These are phyloP conservation scores for Lepilemur ruficaudatus DNA, from an alignment of 2,797 vertebrate genomes.

Conservation along the genomic window DNA sequence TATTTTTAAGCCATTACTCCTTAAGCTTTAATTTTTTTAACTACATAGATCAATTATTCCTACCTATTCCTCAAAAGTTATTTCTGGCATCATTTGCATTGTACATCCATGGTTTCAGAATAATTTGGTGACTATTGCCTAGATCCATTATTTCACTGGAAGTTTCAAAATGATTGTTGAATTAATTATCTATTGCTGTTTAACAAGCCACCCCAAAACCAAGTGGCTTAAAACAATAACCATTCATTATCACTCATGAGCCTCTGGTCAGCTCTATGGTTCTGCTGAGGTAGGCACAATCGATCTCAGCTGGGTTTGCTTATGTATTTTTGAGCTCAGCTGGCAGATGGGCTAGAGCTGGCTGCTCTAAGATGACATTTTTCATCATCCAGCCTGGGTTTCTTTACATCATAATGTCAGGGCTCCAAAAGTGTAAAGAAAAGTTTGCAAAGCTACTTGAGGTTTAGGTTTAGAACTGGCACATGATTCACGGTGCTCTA, in stretches of 20 bases:
- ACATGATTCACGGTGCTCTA: not conserved
- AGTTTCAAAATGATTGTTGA: not conserved
- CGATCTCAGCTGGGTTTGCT: not conserved
- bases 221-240: not conserved
- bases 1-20: not conserved
- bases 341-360: not conserved
- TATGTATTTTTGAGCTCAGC: not conserved
- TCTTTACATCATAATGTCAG: not conserved
- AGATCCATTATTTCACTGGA: not conserved
- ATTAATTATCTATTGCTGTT: not conserved
- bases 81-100: not conserved
- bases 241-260: not conserved
- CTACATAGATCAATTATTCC: not conserved
- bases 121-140: not conserved
- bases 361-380: not conserved
- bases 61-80: not conserved
- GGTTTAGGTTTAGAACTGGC: not conserved
- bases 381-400: not conserved
- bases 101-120: not conserved
- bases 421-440: not conserved
- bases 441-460: not conserved
- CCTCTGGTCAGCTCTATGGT: not conserved
- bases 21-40: not conserved
- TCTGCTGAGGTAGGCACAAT: not conserved
- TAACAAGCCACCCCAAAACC: not conserved